A percentile compares a stretch with the other conserved stretches of the same genome.
These are phyloP conservation scores for Yasuhikotakia modesta DNA, from an alignment of 2,797 vertebrate species.

Conservation along the genomic window DNA sequence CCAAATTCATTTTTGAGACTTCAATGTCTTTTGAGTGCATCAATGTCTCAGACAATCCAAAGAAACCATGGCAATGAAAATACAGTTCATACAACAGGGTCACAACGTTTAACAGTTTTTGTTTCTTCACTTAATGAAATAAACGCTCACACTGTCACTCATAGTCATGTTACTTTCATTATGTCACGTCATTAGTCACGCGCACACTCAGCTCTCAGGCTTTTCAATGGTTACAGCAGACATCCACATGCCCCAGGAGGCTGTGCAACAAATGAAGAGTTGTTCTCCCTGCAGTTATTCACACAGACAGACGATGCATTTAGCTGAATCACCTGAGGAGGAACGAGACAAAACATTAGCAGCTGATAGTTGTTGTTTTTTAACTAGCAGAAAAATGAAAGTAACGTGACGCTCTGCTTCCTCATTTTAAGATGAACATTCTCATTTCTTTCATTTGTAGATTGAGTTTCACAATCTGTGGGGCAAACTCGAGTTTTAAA, in stretches of 20 bases:
- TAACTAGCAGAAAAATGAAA: slow-evolving; percentile 76
- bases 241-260: slow-evolving; percentile 40
- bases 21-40: too few relatives aligned
- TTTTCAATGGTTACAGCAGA: slow-evolving; percentile 51
- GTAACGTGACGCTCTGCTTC: slow-evolving; percentile 61
- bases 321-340: slow-evolving; percentile 72
- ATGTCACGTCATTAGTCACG: too few relatives aligned
- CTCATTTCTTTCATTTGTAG: slow-evolving; percentile 50
- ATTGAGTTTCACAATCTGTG: too few relatives aligned
- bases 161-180: too few relatives aligned
- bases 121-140: too few relatives aligned
- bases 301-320: slow-evolving; percentile 66
- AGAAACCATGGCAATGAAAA: not conserved
- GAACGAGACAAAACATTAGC: slow-evolving; percentile 72
- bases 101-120: too few relatives aligned
- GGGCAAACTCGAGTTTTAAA: too few relatives aligned
- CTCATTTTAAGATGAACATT: too few relatives aligned
- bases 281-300: slow-evolving; percentile 64
- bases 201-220: slow-evolving; percentile 46
- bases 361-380: slow-evolving; percentile 69
- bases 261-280: slow-evolving; percentile 54
- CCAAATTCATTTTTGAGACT: too few relatives aligned
- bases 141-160: too few relatives aligned
- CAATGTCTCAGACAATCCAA: too few relatives aligned
- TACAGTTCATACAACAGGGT: not conserved